Evolutionary conservation across 2,888 invertebrate species (phyloP).

Genomic region (Lepeophtheirus nordmannii): DNA sequence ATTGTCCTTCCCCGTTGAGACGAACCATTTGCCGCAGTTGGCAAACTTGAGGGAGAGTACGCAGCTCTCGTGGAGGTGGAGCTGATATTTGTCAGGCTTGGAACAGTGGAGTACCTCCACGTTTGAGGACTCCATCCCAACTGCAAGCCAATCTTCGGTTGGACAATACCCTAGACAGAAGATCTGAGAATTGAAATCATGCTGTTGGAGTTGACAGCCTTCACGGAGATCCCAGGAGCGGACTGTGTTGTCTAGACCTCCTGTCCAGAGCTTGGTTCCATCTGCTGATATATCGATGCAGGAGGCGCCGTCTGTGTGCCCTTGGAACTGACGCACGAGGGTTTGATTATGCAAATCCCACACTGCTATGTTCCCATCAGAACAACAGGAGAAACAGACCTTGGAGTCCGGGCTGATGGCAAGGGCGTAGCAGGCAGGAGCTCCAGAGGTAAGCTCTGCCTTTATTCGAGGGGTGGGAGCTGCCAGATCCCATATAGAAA

Average conservation of each 20-base stretch:
- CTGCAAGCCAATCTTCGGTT: conserved; percentile 85
- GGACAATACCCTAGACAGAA: conserved; percentile 91
- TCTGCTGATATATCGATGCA: conserved; percentile 89
- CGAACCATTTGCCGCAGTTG: conserved; percentile 88
- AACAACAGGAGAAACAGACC: conserved; percentile 93
- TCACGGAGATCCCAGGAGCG: conserved; percentile 85
- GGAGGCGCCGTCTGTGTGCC: conserved; percentile 86
- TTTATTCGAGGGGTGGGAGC: conserved; percentile 78
- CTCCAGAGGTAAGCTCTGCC: conserved; percentile 79
- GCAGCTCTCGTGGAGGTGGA: conserved; percentile 88
- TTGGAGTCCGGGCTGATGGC: conserved; percentile 90
- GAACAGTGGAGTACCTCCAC: conserved; percentile 77
- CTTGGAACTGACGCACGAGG: conserved; percentile 71
- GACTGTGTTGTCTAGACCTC: conserved; percentile 84
- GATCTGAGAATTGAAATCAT: conserved; percentile 77
- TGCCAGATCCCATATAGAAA: conserved; percentile 89
- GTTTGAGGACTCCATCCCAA: conserved; percentile 90
- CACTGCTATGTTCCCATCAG: conserved; percentile 89
- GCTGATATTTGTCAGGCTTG: conserved; percentile 84
- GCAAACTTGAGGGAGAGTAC: conserved; percentile 85
- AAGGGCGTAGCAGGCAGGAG: conserved; percentile 91
- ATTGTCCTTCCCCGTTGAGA: conserved; percentile 86
- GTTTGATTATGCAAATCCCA: conserved; percentile 91
- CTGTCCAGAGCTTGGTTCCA: conserved; percentile 83
- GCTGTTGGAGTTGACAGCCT: conserved; percentile 77